A percentile compares a stretch with the other conserved stretches of the same genome.
Conservation (phyloP, 2,113 vertebrate genomes). For the Anser brachyrhynchus region DNA sequence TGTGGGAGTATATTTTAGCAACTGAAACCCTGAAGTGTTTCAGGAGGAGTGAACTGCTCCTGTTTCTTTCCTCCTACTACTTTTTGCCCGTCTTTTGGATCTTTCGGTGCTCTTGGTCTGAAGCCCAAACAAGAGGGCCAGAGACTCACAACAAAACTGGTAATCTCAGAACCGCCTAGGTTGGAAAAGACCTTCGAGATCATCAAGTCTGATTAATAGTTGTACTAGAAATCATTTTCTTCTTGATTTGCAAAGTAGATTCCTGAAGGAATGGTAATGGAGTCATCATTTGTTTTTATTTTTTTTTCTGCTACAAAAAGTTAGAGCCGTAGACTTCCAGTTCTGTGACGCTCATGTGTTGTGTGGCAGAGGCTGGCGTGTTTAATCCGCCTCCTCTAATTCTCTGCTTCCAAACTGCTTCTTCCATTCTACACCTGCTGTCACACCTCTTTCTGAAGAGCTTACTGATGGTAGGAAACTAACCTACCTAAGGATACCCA, state of each 20-base stretch:
- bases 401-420: background rate
- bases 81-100: background rate
- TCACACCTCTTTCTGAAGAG: background rate
- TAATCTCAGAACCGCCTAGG: background rate
- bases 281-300: background rate
- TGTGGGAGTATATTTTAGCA: background rate
- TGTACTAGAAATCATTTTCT: background rate
- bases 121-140: background rate
- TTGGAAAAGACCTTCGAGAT: no score
- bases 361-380: background rate
- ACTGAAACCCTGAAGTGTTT: background rate
- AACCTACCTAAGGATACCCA: background rate
- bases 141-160: background rate
- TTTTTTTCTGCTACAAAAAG: background rate
- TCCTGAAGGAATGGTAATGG: background rate
- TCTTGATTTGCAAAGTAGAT: background rate
- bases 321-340: background rate
- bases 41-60: background rate
- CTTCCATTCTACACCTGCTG: background rate
- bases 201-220: background rate
- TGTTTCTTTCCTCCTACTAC: background rate
- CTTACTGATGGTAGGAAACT: background rate
- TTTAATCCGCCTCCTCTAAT: background rate
- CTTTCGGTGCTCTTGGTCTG: background rate
- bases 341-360: background rate